Evolutionary conservation across 2,113 vertebrate species (phyloP), one percentile per base, ranked within the genome.

Genomic region (Ochotona princeps): DNA sequence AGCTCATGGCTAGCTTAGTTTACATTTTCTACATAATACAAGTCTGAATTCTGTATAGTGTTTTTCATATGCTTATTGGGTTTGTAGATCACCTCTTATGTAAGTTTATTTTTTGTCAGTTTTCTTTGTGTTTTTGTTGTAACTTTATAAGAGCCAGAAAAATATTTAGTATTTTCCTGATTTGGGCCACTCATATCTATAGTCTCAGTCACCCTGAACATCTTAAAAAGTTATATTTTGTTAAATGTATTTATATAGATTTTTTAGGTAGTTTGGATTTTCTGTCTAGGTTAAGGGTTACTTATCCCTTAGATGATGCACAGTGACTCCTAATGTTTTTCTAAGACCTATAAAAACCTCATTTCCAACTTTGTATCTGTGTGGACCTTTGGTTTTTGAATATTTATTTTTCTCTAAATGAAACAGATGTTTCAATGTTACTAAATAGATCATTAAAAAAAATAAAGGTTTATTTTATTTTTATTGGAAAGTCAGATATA

Each of bases 291-390:
- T 35, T 80, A 60, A 79, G 78, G 17, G 3, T 85, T 12, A 74
- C 65, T 49, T 90, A 5, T 81, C 20, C 2, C n/a, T 38, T 78
- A 32, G 32, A 70, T 90, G 90, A 35, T 76, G 11, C 63, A 76
- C 67, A 38, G 75, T 63, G 72, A 47, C 7, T 44, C 51, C 25
- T 83, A 90, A 74, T 74, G 28, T 84, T 73, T 87, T 92, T 44
- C n/a, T 44, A 84, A 94, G 30, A 32, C 28, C 87, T 92, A 67
- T n/a, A 90, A 89, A 91, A 74, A 90, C 38, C 60, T 73, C 44
- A 75, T 69, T 93, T 89, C 87, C 32, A 92, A 92, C 7, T 89
- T 86, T 9, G 51, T 38, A 6, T 73, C 15, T 57, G 47, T 92
- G 35, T 94, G 38, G 25, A 66, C 57, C 83, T 44, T 93, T 91